These are phyloP conservation scores for Rapana venosa DNA, from an alignment of 2,888 invertebrate species.

Conservation along the genomic window DNA sequence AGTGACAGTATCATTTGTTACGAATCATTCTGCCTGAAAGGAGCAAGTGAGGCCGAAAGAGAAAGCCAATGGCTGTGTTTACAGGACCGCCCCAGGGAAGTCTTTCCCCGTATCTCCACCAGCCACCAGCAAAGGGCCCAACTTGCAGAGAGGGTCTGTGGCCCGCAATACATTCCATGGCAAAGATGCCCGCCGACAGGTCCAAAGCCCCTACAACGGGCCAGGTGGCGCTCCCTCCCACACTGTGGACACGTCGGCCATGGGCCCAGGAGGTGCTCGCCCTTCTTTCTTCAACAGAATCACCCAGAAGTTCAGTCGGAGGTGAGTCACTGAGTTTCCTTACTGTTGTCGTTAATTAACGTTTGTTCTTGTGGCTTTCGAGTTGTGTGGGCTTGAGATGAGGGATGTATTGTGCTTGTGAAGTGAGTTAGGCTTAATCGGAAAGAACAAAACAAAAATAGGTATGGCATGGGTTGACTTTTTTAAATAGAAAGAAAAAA, in stretches of 20 bases:
- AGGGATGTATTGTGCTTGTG: not conserved
- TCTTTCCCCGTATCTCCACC: conserved; percentile 67
- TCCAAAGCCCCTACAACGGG: conserved; percentile 79
- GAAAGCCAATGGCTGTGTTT: not conserved
- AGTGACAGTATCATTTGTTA: no score
- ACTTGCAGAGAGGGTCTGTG: conserved; percentile 95
- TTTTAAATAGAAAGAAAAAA: no score
- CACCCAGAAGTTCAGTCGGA: conserved; percentile 97
- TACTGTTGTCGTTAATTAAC: not conserved
- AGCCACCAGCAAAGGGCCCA: conserved; percentile 56
- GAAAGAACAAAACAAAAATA: not conserved
- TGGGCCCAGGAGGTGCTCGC: conserved; percentile 68
- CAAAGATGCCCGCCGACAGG: conserved; percentile 77
- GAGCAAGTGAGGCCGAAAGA: not conserved
- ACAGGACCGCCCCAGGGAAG: conserved; percentile 75
- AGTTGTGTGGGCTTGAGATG: not conserved
- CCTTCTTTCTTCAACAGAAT: conserved; percentile 95
- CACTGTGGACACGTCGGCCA: conserved; percentile 79
- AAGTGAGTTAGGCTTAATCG: not conserved
- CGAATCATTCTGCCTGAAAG: not conserved
- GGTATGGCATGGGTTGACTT: no score
- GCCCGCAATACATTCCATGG: conserved; percentile 98
- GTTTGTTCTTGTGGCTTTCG: not conserved
- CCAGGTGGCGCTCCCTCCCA: conserved; percentile 79
- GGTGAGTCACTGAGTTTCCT: conserved; percentile 82